phyloP scores from a whole-genome alignment of 2,888 invertebrate genomes.

The Linnaemya vulpina region DNA sequence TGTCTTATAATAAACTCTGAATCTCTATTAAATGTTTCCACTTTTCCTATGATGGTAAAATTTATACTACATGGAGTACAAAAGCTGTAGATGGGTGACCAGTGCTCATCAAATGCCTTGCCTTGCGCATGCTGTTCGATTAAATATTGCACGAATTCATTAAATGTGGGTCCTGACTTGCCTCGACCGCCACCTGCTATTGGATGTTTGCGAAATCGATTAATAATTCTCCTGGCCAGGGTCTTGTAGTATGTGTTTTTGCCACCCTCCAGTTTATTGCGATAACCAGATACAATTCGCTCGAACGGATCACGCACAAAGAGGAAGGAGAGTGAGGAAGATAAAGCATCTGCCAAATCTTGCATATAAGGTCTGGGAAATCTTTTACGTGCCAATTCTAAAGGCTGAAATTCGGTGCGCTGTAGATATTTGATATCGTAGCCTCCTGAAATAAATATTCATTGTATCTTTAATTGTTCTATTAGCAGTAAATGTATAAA shows the following conservation, averaged over 20 bases:
- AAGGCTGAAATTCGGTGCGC: conserved; percentile 85
- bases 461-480: too few relatives aligned
- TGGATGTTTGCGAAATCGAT: conserved; percentile 80
- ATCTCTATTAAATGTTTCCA: conserved; percentile 86
- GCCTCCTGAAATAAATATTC: conserved; percentile 83
- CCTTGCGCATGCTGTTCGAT: conserved; percentile 85
- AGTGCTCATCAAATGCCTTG: conserved; percentile 86
- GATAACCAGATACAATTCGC: conserved; percentile 88
- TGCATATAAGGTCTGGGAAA: conserved; percentile 87
- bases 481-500: too few relatives aligned
- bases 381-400: conserved; percentile 87
- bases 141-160: conserved; percentile 88
- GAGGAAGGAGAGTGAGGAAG: conserved; percentile 87
- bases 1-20: conserved; percentile 86
- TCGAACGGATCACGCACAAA: conserved; percentile 90
- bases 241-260: conserved; percentile 88
- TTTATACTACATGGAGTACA: conserved; percentile 87
- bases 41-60: conserved; percentile 86
- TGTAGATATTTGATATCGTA: conserved; percentile 86
- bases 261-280: conserved; percentile 89
- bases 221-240: conserved; percentile 87
- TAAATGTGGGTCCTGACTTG: conserved; percentile 85
- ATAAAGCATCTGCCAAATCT: conserved; percentile 86
- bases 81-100: conserved; percentile 87
- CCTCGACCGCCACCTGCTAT: conserved; percentile 72